Conservation (phyloP, 2,113 vertebrate genomes). For the Fukomys damarensis region DNA sequence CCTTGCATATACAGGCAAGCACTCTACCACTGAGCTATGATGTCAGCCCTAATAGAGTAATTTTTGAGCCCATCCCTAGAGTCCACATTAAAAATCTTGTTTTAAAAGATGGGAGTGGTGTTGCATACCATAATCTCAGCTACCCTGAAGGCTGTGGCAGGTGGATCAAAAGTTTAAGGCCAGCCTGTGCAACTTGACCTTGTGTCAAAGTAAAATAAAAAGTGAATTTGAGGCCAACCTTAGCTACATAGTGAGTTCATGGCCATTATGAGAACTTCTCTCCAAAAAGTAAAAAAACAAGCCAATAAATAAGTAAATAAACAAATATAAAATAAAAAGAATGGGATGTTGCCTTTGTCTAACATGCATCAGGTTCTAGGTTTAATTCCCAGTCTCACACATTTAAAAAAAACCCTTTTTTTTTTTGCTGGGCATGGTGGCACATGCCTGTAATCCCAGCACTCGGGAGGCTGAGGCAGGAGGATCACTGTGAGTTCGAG, state of each 20-base stretch:
- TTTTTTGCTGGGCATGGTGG: too few relatives aligned
- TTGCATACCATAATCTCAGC: not conserved
- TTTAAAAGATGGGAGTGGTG: not conserved
- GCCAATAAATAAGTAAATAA: not conserved
- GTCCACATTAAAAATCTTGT: not conserved
- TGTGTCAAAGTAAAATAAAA: not conserved
- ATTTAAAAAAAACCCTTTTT: too few relatives aligned
- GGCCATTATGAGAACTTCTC: not conserved
- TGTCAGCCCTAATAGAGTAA: not conserved
- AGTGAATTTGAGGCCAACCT: not conserved
- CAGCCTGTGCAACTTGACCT: not conserved
- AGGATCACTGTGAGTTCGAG: too few relatives aligned
- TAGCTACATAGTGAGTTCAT: not conserved
- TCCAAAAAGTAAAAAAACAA: not conserved
- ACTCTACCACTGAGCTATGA: not conserved
- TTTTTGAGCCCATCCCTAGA: not conserved
- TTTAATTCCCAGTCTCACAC: not conserved
- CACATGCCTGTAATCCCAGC: too few relatives aligned
- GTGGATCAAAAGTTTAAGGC: not conserved
- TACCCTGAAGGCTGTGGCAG: not conserved
- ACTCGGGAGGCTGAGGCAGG: too few relatives aligned
- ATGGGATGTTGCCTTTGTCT: not conserved
- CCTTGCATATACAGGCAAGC: not conserved
- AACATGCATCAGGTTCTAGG: not conserved
- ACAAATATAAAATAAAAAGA: not conserved